Percentiles rank a stretch among this genome's conserved stretches.
Evolutionary conservation across 2,888 invertebrate genomes (phyloP).

Genomic region (Drosophila affinis): DNA sequence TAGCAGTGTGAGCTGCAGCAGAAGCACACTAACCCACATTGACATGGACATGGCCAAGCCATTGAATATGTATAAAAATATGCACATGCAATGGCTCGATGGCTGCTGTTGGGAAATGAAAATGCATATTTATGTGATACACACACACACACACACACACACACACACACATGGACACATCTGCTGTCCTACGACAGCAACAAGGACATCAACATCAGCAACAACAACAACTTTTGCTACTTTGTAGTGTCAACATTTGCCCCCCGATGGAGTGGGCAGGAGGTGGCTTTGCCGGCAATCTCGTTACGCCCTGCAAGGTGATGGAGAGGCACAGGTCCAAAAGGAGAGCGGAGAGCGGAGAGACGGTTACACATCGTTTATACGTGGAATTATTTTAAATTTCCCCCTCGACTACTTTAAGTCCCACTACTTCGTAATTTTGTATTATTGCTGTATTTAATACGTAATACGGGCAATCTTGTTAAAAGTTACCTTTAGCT

Average conservation of each 20-base stretch:
- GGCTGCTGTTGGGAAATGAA: constrained; percentile 44
- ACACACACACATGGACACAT: constrained; percentile 14
- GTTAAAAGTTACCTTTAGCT: no score
- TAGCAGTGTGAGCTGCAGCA: constrained; percentile 5
- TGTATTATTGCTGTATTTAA: no score
- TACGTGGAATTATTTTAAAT: no score
- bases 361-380: background rate
- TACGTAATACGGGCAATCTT: no score
- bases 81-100: constrained; percentile 55
- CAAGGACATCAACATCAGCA: constrained; percentile 49
- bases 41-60: constrained; percentile 47
- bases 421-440: no score
- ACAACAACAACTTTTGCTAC: constrained; percentile 42
- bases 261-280: constrained; percentile 32
- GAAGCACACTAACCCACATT: constrained; percentile 55
- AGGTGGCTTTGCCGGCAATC: constrained; percentile 37
- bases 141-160: constrained; percentile 16
- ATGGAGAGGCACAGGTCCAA: background rate
- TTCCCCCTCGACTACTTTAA: no score
- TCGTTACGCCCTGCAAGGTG: constrained; percentile 33
- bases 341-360: no score
- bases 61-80: constrained; percentile 52
- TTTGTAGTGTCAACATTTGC: constrained; percentile 72
- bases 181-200: constrained; percentile 44
- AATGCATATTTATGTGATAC: constrained; percentile 68